Conservation (phyloP, 2,888 invertebrate genomes). For the Drosophila monieri region DNA sequence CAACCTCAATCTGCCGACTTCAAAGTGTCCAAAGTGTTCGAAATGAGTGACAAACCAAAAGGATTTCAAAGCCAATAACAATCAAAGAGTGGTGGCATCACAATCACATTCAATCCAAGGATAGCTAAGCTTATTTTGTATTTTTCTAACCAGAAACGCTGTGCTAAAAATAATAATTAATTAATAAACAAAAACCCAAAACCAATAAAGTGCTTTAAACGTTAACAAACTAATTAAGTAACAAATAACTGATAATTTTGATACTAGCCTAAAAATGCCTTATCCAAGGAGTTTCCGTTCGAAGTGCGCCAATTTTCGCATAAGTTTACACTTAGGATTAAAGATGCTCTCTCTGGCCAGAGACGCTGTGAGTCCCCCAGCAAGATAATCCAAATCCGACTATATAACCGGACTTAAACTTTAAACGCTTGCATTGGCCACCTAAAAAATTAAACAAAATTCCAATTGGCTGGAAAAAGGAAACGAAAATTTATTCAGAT, state of each 20-base stretch:
- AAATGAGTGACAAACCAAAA: slow-evolving; percentile 42
- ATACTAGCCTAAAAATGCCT: slow-evolving; percentile 49
- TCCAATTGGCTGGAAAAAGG: slow-evolving; percentile 33
- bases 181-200: slow-evolving; percentile 7
- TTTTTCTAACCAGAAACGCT: slow-evolving; percentile 45
- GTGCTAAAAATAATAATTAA: slow-evolving; percentile 34
- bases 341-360: slow-evolving; percentile 79
- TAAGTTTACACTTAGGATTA: slow-evolving; percentile 80
- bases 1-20: slow-evolving; percentile 56
- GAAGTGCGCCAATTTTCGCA: slow-evolving; percentile 74
- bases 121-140: slow-evolving; percentile 36
- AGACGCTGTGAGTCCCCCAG: slow-evolving; percentile 80
- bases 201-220: slow-evolving; percentile 48
- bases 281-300: slow-evolving; percentile 43
- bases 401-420: slow-evolving; percentile 24
- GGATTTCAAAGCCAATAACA: slow-evolving; percentile 65
- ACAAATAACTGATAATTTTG: slow-evolving; percentile 51
- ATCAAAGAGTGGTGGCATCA: slow-evolving; percentile 41
- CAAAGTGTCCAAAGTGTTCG: slow-evolving; percentile 51
- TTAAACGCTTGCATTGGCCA: slow-evolving; percentile 36
- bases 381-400: slow-evolving; percentile 25
- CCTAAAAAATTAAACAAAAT: slow-evolving; percentile 17
- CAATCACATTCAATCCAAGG: slow-evolving; percentile 17
- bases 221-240: slow-evolving; percentile 43
- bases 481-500: slow-evolving; percentile 24